Evolutionary conservation across 1,140 invertebrate genomes (phyloP), one percentile per base, ranked within the genome.

Genomic region (Drosophila baimaii): DNA sequence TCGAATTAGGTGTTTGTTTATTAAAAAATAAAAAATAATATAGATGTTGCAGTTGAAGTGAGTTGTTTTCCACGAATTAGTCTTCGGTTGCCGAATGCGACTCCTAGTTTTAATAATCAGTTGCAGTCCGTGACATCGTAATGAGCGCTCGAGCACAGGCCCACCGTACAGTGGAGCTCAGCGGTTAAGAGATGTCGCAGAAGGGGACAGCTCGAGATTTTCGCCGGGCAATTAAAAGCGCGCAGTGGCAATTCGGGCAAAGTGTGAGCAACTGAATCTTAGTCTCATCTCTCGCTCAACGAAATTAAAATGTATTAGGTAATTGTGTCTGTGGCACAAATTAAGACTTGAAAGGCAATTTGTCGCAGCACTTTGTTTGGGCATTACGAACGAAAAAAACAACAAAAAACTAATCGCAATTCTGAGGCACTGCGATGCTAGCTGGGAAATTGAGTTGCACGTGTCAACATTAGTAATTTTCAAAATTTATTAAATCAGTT

Each of bases 241-340:
- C 54, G 17, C 17, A 71, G 56, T 39, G 54, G 31, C 59, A 52
- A 69, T 49, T 54, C 61, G 58, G 59, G 43, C 58, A 52, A 57
- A 54, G 31, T 54, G 39, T 44, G 62, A 77, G 59, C 63, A 27
- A 29, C 59, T 35, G 37, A 65, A 33, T 46, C 39, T 27, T 31
- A 41, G 79, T 63, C 55, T 77, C 58, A 69, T 78, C 65, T 55
- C 71, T 64, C 43, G 66, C 52, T 56, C 64, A 81, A 74, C 82
- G 65, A 82, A 85, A 85, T 85, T 85, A 85, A 86, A 86, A 86
- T 86, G 82, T 86, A 83, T 86, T 86, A 86, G 79, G 82, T 86
- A 86, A 86, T 86, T 86, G 82, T 83, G 83, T 86, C 85, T 88
- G 80, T 79, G 83, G 80, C 84, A 89, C 83, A 84, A 88, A 88